Evolutionary conservation across 2,797 vertebrate genomes (phyloP).

Genomic region (Labeo calbasu): DNA sequence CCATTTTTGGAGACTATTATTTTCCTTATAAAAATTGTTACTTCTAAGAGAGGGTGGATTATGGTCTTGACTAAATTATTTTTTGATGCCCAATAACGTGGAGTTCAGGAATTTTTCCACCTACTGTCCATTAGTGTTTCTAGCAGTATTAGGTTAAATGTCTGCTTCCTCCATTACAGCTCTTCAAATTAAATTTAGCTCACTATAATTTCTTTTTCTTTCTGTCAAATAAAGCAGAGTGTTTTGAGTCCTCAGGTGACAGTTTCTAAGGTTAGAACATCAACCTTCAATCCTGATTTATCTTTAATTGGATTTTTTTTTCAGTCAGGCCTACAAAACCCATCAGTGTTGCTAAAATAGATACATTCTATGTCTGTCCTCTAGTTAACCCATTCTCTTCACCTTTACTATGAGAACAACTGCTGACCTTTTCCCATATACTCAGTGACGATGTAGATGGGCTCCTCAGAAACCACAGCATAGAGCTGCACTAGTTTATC

Average conservation of each 20-base stretch:
- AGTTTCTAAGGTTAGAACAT: not conserved
- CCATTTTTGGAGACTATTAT: not conserved
- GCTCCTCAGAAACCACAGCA: slow-evolving; percentile 95
- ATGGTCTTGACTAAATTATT: not conserved
- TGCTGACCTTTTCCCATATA: slow-evolving; percentile 95
- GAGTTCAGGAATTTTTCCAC: not conserved
- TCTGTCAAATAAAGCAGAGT: not conserved
- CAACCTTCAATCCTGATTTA: not conserved
- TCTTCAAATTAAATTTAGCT: slow-evolving; percentile 9
- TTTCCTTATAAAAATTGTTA: not conserved
- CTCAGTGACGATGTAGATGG: slow-evolving; percentile 97
- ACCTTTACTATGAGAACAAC: not conserved
- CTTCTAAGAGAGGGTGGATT: not conserved
- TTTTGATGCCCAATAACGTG: not conserved
- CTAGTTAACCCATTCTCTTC: not conserved
- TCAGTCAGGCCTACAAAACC: not conserved
- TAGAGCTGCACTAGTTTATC: slow-evolving; percentile 97
- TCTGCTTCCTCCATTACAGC: slow-evolving; percentile 7
- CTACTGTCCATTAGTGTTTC: not conserved
- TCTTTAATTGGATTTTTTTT: slow-evolving; percentile 14
- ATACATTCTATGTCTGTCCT: slow-evolving; percentile 1
- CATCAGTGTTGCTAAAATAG: slow-evolving; percentile 7
- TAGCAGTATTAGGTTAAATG: slow-evolving; percentile 1
- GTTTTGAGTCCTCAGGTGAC: slow-evolving; percentile 15
- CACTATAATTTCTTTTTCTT: slow-evolving; percentile 12